phyloP scores from a whole-genome alignment of 1,140 invertebrate genomes.

The Formica exsecta region DNA sequence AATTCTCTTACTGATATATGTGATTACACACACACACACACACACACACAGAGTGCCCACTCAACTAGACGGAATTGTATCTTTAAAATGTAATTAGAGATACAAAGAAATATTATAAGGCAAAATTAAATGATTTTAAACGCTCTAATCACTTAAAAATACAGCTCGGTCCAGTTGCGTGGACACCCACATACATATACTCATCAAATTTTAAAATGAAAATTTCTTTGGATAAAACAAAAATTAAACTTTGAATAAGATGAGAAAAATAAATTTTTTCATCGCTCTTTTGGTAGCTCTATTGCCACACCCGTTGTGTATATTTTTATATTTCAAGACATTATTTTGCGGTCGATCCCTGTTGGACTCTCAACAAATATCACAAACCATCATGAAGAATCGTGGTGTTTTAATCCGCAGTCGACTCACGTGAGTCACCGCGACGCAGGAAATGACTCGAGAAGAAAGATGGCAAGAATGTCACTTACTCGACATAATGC shows the following conservation, averaged over 20 bases:
- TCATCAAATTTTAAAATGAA: not conserved
- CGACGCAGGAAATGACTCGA: slow-evolving; percentile 73
- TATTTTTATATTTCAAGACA: slow-evolving; percentile 22
- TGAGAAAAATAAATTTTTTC: no score
- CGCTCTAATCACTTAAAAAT: no score
- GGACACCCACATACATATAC: no score
- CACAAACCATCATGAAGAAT: not conserved
- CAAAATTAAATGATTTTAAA: no score
- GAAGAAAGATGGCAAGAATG: slow-evolving; percentile 68
- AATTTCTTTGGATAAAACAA: not conserved
- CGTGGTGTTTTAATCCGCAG: slow-evolving; percentile 37
- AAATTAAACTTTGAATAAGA: not conserved
- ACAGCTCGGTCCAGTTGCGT: no score
- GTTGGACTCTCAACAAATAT: slow-evolving; percentile 30
- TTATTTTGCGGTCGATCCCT: not conserved
- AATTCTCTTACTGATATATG: not conserved
- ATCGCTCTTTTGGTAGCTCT: not conserved
- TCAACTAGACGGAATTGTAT: no score
- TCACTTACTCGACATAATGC: slow-evolving; percentile 7
- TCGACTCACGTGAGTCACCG: slow-evolving; percentile 73
- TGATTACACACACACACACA: no score
- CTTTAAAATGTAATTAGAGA: no score
- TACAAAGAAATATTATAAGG: no score
- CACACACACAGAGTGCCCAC: no score
- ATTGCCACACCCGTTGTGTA: no score